Percentiles rank a stretch among this genome's conserved stretches.
These are phyloP conservation scores for Ataeniobius toweri DNA, from an alignment of 2,797 vertebrate species.

Conservation along the genomic window DNA sequence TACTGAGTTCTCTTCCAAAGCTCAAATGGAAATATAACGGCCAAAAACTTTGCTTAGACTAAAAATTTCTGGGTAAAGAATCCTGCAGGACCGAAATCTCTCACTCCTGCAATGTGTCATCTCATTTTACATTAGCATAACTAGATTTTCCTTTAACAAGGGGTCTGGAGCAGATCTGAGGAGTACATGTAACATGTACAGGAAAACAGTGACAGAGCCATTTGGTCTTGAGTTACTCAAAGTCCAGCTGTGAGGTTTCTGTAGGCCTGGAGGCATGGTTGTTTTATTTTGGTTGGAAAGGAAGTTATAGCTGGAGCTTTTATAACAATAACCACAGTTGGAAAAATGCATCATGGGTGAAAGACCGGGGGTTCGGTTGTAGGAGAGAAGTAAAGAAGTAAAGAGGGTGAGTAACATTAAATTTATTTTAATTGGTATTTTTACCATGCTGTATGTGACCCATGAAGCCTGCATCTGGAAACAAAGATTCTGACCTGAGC, in stretches of 20 bases:
- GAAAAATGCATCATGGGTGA: constrained; percentile 58
- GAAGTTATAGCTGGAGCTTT: constrained; percentile 56
- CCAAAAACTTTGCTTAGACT: constrained; percentile 7
- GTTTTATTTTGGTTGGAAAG: constrained; percentile 76
- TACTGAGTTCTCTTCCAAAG: constrained; percentile 8
- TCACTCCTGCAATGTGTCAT: constrained; percentile 47
- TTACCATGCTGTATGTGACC: constrained; percentile 28
- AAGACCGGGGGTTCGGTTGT: constrained; percentile 12
- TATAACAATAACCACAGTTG: constrained; percentile 74
- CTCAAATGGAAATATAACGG: constrained; percentile 5
- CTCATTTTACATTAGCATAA: constrained; percentile 52
- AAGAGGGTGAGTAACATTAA: constrained; percentile 11
- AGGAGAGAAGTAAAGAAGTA: not conserved
- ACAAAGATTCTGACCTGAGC: constrained; percentile 12
- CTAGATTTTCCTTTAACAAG: constrained; percentile 33
- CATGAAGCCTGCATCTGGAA: constrained; percentile 38
- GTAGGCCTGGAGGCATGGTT: constrained; percentile 62
- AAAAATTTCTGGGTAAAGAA: constrained; percentile 1
- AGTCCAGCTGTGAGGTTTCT: constrained; percentile 66
- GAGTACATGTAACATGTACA: constrained; percentile 52
- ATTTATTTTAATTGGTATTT: constrained; percentile 40
- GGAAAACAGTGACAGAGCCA: constrained; percentile 56
- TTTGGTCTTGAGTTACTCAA: constrained; percentile 56
- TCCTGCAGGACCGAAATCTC: constrained; percentile 32
- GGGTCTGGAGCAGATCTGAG: constrained; percentile 45